phyloP scores from a whole-genome alignment of 2,113 vertebrate species.

The Colistium nudipinnis region DNA sequence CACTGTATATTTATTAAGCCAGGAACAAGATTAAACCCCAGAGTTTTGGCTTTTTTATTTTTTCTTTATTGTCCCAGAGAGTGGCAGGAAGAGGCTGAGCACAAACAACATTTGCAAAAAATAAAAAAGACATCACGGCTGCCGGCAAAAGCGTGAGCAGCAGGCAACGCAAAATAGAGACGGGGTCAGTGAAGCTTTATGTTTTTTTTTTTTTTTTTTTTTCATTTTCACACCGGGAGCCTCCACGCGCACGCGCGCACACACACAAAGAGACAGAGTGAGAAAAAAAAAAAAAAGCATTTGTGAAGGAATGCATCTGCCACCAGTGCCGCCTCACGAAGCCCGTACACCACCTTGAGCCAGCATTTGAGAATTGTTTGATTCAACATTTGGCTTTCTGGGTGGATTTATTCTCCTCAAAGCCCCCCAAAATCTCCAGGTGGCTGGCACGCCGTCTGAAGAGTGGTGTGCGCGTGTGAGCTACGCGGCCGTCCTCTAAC shows the following conservation, averaged over 20 bases:
- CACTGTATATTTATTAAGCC: conserved; percentile 60
- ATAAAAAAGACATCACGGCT: conserved; percentile 12
- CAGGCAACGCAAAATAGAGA: neutral
- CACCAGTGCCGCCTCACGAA: conserved; percentile 3
- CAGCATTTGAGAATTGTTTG: conserved; percentile 16
- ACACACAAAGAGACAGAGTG: neutral
- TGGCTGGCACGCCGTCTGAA: neutral
- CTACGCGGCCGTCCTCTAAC: conserved; percentile 23
- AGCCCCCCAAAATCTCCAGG: neutral
- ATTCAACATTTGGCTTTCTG: conserved; percentile 31
- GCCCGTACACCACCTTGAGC: conserved; percentile 5
- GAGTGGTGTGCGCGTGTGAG: conserved; percentile 1
- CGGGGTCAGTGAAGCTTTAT: conserved; percentile 21
- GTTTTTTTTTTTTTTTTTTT: neutral
- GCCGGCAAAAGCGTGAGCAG: neutral
- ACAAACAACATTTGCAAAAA: neutral
- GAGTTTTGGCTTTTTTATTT: conserved; percentile 4
- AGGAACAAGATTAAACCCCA: conserved; percentile 52
- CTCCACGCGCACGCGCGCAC: neutral
- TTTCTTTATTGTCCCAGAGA: neutral
- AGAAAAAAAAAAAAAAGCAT: neutral
- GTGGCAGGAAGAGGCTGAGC: conserved; percentile 13
- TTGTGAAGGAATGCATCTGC: neutral
- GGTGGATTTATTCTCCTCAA: conserved; percentile 7
- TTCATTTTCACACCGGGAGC: conserved; percentile 13